Conservation (phyloP, 2,113 vertebrate genomes). For the Cavia aperea region DNA sequence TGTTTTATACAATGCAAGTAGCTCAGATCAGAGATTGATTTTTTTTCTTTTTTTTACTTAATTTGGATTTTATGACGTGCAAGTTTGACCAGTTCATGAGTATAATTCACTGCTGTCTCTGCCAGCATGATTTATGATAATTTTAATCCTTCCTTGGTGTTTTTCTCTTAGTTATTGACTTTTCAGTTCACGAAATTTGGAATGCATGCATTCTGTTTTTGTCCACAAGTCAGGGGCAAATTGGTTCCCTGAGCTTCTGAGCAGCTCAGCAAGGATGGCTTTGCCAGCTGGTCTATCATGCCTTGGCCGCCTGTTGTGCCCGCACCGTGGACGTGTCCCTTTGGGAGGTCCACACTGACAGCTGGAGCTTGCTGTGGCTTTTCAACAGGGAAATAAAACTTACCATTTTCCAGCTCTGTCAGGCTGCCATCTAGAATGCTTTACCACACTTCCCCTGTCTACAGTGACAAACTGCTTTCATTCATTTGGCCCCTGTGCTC, state of each 20-base stretch:
- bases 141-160: background rate
- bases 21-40: background rate
- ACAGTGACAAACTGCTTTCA: background rate
- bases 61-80: background rate
- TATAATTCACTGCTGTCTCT: background rate
- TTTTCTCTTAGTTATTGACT: background rate
- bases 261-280: background rate
- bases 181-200: background rate
- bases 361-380: background rate
- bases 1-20: background rate
- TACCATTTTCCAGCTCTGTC: background rate
- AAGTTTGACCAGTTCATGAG: background rate
- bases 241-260: background rate
- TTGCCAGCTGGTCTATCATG: background rate
- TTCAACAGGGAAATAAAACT: background rate
- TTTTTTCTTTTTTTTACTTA: background rate
- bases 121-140: background rate
- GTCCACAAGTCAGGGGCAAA: background rate
- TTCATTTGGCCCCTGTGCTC: background rate
- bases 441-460: background rate
- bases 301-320: too few relatives aligned
- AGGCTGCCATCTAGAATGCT: background rate
- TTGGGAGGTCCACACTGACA: background rate
- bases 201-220: background rate
- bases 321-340: background rate